Percentiles rank a stretch among this genome's conserved stretches.
phyloP scores from a whole-genome alignment of 2,797 vertebrate genomes.

The Gymnodraco acuticeps region DNA sequence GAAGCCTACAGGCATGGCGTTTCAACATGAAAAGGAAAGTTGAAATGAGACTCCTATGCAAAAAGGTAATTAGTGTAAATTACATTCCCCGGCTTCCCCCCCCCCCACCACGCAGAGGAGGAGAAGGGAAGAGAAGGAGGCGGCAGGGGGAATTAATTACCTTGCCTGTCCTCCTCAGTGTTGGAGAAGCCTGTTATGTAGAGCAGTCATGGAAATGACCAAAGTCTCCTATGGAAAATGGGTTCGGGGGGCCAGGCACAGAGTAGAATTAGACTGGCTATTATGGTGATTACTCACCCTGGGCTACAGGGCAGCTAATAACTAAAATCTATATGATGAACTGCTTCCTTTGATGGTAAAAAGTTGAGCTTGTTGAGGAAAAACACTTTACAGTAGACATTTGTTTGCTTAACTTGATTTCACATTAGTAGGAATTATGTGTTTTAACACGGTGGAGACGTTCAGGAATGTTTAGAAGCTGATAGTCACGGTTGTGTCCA shows the following conservation, averaged over 20 bases:
- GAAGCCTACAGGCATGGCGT: slow-evolving; percentile 53
- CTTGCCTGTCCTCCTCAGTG: slow-evolving; percentile 74
- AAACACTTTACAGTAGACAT: slow-evolving; percentile 3
- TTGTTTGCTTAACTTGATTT: slow-evolving; percentile 20
- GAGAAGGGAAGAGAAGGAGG: slow-evolving; percentile 74
- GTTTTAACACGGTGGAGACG: neutral
- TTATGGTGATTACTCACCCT: slow-evolving; percentile 68
- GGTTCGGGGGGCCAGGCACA: slow-evolving; percentile 44
- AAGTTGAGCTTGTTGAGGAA: slow-evolving; percentile 13
- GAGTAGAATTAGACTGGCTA: slow-evolving; percentile 43
- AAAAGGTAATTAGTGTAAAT: slow-evolving; percentile 85
- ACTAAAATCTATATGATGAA: slow-evolving; percentile 59
- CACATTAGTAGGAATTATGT: neutral
- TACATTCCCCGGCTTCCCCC: slow-evolving; percentile 78
- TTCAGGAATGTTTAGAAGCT: neutral
- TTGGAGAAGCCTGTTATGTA: slow-evolving; percentile 70
- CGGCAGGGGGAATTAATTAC: slow-evolving; percentile 81
- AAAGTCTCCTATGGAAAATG: slow-evolving; percentile 69
- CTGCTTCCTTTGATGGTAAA: slow-evolving; percentile 47
- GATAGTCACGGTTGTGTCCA: slow-evolving; percentile 1
- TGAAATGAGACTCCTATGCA: slow-evolving; percentile 79
- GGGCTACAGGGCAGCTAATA: slow-evolving; percentile 50
- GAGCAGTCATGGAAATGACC: slow-evolving; percentile 78
- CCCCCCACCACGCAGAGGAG: slow-evolving; percentile 67
- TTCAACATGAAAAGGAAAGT: slow-evolving; percentile 78